Evolutionary conservation across 1,140 invertebrate species (phyloP), one percentile per base, ranked within the genome.

Genomic region (Chymomyza costata): DNA sequence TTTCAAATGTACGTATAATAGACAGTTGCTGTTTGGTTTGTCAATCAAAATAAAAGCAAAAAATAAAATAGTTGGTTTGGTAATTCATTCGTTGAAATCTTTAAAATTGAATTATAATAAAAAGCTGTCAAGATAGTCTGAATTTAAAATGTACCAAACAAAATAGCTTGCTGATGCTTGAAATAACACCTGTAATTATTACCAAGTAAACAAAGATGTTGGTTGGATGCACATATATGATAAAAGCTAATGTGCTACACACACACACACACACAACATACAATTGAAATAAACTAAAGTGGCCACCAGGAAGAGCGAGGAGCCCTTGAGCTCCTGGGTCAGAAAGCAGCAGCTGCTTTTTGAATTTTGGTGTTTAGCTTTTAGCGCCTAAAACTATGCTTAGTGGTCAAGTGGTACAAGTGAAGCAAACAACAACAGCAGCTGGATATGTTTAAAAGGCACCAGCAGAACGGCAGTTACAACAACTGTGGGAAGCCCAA

Each of bases 361-460:
- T 73, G 73, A 80, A 68, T 81, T 80, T 80, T 56, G 73, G 68
- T 80, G 67, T 80, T 80, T 81, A 80, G 73, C 73, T 80, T 80
- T 80, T 80, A 80, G 74, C 73, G 73, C 73, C 73, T 80, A 80
- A 80, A 80, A 80, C 73, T 81, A 80, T 80, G 73, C 73, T 73
- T 80, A 65, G 73, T 80, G 73, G 73, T 80, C 67, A 81, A 80
- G 73, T 80, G 73, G 68, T 81, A 80, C 31, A 34, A 34, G 13
- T 11, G n/a, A 6, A 34, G 13, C 74, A 67, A 80, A 73, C 73
- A 78, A 73, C 76, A 49, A 61, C 47, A 69, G 52, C 49, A 43
- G 37, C 57, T n/a, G n/a, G n/a, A 52, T 30, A n/a, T n/a, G n/a
- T n/a, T n/a, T n/a, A n/a, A 34, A 32, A 50, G 37, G 16, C n/a